These are phyloP conservation scores for Punctoribates punctum DNA, from an alignment of 2,888 invertebrate genomes.

Conservation along the genomic window DNA sequence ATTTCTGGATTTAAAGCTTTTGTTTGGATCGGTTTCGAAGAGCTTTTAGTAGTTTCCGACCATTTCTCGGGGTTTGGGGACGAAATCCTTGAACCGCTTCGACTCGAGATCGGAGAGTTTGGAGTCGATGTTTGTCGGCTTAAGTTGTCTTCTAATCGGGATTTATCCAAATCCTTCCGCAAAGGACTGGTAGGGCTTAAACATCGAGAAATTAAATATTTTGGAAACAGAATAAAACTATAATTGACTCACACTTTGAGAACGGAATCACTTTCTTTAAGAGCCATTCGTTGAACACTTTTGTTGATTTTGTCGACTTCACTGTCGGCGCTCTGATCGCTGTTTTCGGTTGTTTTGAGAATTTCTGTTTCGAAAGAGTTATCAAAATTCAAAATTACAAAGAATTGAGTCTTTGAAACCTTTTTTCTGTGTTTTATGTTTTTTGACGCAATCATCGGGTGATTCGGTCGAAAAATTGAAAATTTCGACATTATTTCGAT, in stretches of 20 bases:
- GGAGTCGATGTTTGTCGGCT: not conserved
- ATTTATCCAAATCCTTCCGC: slow-evolving; percentile 22
- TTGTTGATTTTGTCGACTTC: slow-evolving; percentile 23
- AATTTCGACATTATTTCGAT: slow-evolving; percentile 47
- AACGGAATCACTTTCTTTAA: not conserved
- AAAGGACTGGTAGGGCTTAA: not conserved
- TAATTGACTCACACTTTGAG: not conserved
- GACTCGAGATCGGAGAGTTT: slow-evolving; percentile 2
- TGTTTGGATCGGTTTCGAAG: slow-evolving; percentile 1
- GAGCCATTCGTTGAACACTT: not conserved
- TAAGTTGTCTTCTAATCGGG: not conserved
- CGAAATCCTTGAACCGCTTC: slow-evolving; percentile 19
- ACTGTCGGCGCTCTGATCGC: slow-evolving; percentile 6
- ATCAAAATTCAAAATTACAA: not conserved
- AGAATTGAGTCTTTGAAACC: not conserved
- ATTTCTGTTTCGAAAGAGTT: not conserved
- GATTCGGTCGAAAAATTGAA: slow-evolving; percentile 63
- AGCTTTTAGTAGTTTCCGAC: not conserved
- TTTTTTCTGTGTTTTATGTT: slow-evolving; percentile 5
- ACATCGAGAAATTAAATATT: not conserved
- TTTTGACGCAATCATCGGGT: slow-evolving; percentile 59
- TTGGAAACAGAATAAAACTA: not conserved
- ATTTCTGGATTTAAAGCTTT: slow-evolving; percentile 25
- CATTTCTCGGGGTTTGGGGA: slow-evolving; percentile 1
- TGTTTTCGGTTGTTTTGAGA: not conserved